Evolutionary conservation across 2,113 vertebrate species (phyloP).

Genomic region (Cynopterus brachyotis): DNA sequence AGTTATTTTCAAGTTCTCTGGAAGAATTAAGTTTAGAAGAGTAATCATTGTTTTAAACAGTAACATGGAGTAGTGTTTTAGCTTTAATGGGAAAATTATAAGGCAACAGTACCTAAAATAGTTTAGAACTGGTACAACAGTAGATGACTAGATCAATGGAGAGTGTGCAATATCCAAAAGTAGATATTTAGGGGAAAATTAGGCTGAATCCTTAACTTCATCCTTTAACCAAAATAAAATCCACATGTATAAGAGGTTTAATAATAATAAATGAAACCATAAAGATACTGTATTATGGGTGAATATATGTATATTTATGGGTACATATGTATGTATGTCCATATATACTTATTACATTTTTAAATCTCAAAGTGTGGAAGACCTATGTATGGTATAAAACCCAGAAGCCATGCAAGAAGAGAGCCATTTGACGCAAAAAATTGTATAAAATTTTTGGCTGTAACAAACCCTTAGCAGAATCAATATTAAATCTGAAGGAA

Average conservation of each 20-base stretch:
- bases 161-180: neutral
- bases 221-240: slow-evolving; percentile 20
- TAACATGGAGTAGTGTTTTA: neutral
- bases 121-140: neutral
- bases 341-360: neutral
- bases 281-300: neutral
- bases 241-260: neutral
- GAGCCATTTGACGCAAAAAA: neutral
- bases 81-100: neutral
- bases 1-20: slow-evolving; percentile 42
- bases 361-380: slow-evolving; percentile 16
- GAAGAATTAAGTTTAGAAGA: neutral
- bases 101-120: slow-evolving; percentile 7
- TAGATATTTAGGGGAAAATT: neutral
- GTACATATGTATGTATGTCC: neutral
- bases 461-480: slow-evolving; percentile 9
- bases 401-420: neutral
- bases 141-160: neutral
- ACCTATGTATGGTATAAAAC: slow-evolving; percentile 24
- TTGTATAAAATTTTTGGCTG: neutral
- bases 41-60: slow-evolving; percentile 8
- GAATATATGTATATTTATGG: neutral
- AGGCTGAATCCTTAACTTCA: neutral
- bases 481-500: neutral
- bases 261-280: slow-evolving; percentile 18